These are phyloP conservation scores for Egretta garzetta DNA, from an alignment of 2,113 vertebrate species.

Conservation along the genomic window DNA sequence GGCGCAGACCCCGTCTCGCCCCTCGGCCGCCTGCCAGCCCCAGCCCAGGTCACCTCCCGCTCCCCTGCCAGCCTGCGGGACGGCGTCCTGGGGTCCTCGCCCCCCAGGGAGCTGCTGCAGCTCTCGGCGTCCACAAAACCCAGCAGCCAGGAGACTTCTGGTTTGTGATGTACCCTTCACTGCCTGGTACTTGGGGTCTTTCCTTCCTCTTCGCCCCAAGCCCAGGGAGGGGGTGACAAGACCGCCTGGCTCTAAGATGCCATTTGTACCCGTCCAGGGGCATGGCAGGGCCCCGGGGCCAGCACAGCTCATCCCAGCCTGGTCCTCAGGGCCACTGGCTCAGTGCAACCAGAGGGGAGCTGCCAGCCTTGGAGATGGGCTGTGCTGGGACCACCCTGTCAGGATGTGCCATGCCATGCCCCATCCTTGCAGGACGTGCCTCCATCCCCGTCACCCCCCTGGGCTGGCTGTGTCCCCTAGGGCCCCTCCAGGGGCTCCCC, in stretches of 20 bases:
- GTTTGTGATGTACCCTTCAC: neutral
- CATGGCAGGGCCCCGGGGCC: neutral
- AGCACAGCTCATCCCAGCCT: rapidly evolving
- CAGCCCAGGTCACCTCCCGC: neutral
- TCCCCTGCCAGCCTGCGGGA: neutral
- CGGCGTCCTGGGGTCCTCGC: rapidly evolving
- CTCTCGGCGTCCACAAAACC: neutral
- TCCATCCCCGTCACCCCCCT: neutral
- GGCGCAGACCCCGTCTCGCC: neutral
- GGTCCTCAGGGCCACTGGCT: no score
- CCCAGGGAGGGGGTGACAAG: neutral
- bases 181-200: neutral
- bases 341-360: neutral
- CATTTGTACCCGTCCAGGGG: neutral
- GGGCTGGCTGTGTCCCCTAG: neutral
- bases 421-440: neutral
- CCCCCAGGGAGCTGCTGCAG: neutral
- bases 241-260: neutral
- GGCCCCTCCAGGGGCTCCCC: neutral
- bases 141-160: neutral
- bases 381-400: neutral
- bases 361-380: neutral
- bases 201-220: neutral
- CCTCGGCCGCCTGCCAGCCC: neutral
- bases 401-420: neutral